Evolutionary conservation across 2,888 invertebrate species (phyloP).

Genomic region (Caenorhabditis sp.): DNA sequence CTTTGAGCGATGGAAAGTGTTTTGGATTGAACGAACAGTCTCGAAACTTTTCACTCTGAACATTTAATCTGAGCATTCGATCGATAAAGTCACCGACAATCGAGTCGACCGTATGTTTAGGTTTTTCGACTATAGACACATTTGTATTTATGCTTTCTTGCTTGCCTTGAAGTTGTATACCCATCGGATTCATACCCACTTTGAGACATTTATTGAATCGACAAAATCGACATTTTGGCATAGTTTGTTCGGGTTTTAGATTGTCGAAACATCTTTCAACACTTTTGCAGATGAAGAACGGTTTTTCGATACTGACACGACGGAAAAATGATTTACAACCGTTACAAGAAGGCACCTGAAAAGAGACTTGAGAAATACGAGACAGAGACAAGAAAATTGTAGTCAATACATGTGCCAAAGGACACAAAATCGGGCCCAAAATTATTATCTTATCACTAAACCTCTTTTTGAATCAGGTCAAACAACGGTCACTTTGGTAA

Average conservation of each 20-base stretch:
- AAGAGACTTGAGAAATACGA: no score
- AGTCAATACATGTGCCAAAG: no score
- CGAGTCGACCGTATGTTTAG: neutral
- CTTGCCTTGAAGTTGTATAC: neutral
- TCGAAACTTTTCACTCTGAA: neutral
- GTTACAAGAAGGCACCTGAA: constrained; percentile 10
- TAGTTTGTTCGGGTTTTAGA: constrained; percentile 10
- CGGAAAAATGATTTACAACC: constrained; percentile 28
- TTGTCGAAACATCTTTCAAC: constrained; percentile 10
- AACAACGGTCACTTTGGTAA: no score
- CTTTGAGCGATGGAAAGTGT: neutral
- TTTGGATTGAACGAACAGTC: neutral
- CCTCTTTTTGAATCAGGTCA: no score
- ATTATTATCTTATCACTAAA: neutral
- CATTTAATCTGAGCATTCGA: neutral
- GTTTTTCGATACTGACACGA: constrained; percentile 23
- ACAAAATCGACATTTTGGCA: constrained; percentile 54
- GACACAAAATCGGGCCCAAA: no score
- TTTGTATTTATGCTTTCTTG: neutral
- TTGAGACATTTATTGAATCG: constrained; percentile 55
- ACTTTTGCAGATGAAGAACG: constrained; percentile 8
- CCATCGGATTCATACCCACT: constrained; percentile 57
- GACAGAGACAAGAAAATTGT: no score
- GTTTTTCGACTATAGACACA: neutral
- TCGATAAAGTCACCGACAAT: neutral